Base-by-base conservation (phyloP, 2,113 vertebrate species). In the Phylloscopus whistleri region DNA sequence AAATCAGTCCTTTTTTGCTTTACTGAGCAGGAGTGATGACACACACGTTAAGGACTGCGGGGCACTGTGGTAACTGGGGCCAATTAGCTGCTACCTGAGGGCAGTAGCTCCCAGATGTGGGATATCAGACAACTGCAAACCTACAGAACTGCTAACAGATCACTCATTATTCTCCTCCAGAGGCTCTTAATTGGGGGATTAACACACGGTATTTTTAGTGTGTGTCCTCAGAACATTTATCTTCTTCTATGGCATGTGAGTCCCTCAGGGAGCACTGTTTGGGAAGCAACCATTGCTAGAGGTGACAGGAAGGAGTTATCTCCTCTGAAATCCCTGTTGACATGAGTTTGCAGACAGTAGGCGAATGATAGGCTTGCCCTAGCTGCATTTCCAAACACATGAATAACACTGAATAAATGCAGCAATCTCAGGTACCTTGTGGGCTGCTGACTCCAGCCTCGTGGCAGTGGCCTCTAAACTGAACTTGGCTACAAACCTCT, bases 131-230 rank as follows among this genome's bases (percentile, higher is more conserved):
- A 90, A 70, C 68, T 80, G 51, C 1, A 14, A 90, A 84, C 72
- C 86, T 90, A 77, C 68, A 92, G 83, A 92, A 74, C 69, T 90
- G 83, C 89, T 89, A 77, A 60, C 83, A 94, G 72, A 94, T 96
- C 90, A 86, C 88, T 94, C 92, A 73, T 93, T 93, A 94, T 86
- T 81, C 76, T 88, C 76, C 90, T 89, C 90, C 68, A 70, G 90
- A 95, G 96, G 85, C 79, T 84, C 90, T 74, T 92, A 93, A 93
- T 89, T 93, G 94, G 79, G 72, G 83, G 91, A 93, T 94, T 93
- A 95, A 81, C 63, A 63, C 72, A 81, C 0, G 4, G 52, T 84
- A 77, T 89, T 96, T 94, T 93, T 67, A 87, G 80, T 60, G 51
- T 89, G 48, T 41, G 52, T 95, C 73, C 93, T 94, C 64, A 91